These are phyloP conservation scores for Drosophila parabipectinata DNA, from an alignment of 1,140 invertebrate species.

Conservation along the genomic window DNA sequence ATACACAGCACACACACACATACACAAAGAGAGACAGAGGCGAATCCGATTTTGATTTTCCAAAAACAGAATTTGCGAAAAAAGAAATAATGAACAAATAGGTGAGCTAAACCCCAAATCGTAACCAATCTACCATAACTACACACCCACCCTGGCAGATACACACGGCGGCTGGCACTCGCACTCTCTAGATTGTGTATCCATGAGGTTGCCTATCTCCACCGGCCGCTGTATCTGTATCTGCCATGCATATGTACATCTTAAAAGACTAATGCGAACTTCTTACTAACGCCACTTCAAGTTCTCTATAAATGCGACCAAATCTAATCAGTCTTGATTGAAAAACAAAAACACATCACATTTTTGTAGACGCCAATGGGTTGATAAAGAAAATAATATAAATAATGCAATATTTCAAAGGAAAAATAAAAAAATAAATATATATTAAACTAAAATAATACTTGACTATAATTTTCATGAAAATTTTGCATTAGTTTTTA, in stretches of 20 bases:
- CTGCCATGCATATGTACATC: conserved; percentile 44
- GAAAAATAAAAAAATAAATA: not conserved
- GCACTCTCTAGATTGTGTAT: not conserved
- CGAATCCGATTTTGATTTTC: conserved; percentile 40
- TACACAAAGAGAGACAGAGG: conserved; percentile 33
- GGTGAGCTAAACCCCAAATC: conserved; percentile 84
- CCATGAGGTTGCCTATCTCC: not conserved
- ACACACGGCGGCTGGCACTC: conserved; percentile 27
- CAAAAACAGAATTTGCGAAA: conserved; percentile 55
- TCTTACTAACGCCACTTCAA: conserved; percentile 67
- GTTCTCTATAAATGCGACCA: conserved; percentile 11
- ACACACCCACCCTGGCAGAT: conserved; percentile 45
- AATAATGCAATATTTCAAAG: conserved; percentile 37
- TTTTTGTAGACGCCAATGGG: conserved; percentile 51
- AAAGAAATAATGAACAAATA: conserved; percentile 60
- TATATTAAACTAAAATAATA: not conserved
- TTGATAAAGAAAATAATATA: not conserved
- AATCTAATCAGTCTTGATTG: not conserved
- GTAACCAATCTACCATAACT: conserved; percentile 72
- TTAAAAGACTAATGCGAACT: conserved; percentile 72
- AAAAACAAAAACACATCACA: conserved; percentile 11
- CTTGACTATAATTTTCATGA: conserved; percentile 5
- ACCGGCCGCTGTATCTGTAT: not conserved
- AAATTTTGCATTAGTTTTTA: conserved; percentile 14
- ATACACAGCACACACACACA: conserved; percentile 35